These are phyloP conservation scores for Morone chrysops DNA, from an alignment of 2,113 vertebrate genomes.

Conservation along the genomic window DNA sequence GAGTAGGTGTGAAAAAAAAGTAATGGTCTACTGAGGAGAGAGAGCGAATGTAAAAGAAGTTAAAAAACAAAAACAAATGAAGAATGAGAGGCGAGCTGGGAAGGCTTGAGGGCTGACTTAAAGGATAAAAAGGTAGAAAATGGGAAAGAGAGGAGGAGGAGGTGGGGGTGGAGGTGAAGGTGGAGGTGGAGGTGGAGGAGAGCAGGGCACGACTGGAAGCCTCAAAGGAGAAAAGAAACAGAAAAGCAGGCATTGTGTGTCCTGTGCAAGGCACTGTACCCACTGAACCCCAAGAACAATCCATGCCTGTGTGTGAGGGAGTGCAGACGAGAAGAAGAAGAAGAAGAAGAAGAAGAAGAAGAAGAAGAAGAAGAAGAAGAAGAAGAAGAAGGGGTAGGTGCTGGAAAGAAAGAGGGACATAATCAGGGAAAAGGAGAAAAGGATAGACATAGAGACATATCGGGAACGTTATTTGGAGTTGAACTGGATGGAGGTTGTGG, in stretches of 20 bases:
- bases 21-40: constrained; percentile 34
- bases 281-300: constrained; percentile 79
- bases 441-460: background rate
- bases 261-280: constrained; percentile 53
- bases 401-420: constrained; percentile 10
- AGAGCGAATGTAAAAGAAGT: constrained; percentile 6
- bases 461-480: constrained; percentile 16
- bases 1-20: constrained; percentile 36
- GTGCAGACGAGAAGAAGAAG: constrained; percentile 20
- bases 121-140: constrained; percentile 4
- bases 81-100: background rate
- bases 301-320: constrained; percentile 70
- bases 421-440: constrained; percentile 4
- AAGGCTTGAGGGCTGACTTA: background rate
- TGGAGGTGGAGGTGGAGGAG: constrained; percentile 26
- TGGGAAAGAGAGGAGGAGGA: background rate
- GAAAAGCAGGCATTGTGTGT: constrained; percentile 77
- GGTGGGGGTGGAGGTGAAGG: background rate
- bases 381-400: constrained; percentile 5
- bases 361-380: background rate
- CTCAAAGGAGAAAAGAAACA: constrained; percentile 48
- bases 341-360: constrained; percentile 10
- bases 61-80: background rate
- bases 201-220: constrained; percentile 45
- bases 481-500: constrained; percentile 44